phyloP scores from a whole-genome alignment of 2,113 vertebrate genomes.

The Morphnarchus princeps region DNA sequence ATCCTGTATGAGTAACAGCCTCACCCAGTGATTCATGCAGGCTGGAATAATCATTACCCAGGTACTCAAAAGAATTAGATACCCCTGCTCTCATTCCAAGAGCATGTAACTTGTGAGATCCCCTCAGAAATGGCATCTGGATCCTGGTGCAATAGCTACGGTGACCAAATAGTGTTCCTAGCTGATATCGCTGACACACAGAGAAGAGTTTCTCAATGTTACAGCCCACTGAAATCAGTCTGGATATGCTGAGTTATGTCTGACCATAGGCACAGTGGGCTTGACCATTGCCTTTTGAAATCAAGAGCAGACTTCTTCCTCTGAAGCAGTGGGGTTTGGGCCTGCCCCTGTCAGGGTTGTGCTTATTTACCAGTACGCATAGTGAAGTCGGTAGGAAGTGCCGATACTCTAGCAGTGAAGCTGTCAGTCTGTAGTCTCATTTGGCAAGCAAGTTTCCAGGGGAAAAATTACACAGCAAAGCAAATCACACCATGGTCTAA shows the following conservation, averaged over 20 bases:
- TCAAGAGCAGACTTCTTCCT: not conserved
- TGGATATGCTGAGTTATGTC: not conserved
- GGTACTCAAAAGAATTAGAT: not conserved
- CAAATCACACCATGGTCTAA: not conserved
- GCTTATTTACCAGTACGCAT: too few relatives aligned
- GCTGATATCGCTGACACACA: too few relatives aligned
- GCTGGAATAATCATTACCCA: not conserved
- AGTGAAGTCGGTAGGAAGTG: not conserved
- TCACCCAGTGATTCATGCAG: fast-evolving
- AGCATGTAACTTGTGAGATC: not conserved
- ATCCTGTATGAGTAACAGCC: not conserved
- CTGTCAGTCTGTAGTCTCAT: not conserved
- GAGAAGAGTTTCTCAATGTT: not conserved
- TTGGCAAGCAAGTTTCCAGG: not conserved
- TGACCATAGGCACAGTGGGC: not conserved
- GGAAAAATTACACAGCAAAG: not conserved
- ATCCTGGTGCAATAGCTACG: not conserved
- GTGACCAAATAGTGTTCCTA: not conserved
- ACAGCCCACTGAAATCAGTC: too few relatives aligned
- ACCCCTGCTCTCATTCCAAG: not conserved
- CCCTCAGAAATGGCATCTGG: not conserved
- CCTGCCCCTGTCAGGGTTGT: not conserved
- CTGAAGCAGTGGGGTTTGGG: not conserved
- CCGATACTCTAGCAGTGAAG: not conserved
- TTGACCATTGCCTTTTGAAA: not conserved